Evolutionary conservation across 2,113 vertebrate species (phyloP).

Genomic region (Menura novaehollandiae): DNA sequence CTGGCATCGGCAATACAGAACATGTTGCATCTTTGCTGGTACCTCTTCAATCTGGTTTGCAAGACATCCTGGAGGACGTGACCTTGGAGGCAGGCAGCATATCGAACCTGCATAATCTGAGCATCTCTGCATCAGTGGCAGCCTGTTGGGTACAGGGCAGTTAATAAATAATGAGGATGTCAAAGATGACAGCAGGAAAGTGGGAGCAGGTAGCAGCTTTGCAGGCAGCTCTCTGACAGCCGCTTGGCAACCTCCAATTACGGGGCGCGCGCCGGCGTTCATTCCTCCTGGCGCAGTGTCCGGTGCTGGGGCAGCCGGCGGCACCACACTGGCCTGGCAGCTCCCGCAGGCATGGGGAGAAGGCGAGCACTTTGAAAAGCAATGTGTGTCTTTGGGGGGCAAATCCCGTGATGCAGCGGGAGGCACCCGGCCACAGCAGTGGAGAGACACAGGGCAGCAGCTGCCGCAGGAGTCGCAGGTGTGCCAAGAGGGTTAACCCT

Average conservation of each 20-base stretch:
- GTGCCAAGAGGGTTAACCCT: not conserved
- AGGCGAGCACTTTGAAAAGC: accelerated
- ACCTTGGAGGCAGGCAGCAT: slow-evolving; percentile 37
- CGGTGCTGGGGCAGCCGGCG: accelerated
- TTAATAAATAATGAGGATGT: slow-evolving; percentile 63
- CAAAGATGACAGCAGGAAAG: slow-evolving; percentile 37
- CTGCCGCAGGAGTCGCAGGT: not conserved
- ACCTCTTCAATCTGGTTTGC: slow-evolving; percentile 38
- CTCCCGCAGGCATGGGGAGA: not conserved
- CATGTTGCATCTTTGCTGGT: slow-evolving; percentile 27
- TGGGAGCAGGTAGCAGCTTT: slow-evolving; percentile 31
- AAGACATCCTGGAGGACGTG: slow-evolving; percentile 46
- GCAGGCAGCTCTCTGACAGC: slow-evolving; percentile 35
- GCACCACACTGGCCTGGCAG: accelerated
- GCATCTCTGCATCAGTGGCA: not conserved
- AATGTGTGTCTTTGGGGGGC: accelerated
- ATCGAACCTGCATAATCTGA: slow-evolving; percentile 4
- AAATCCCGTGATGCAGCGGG: accelerated
- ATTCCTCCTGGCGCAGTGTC: not conserved
- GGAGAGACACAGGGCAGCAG: accelerated
- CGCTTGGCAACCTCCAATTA: slow-evolving; percentile 13
- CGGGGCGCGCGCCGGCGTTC: accelerated
- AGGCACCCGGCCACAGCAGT: accelerated
- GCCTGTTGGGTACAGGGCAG: slow-evolving; percentile 36
- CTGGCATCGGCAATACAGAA: not conserved